Evolutionary conservation across 2,113 vertebrate genomes (phyloP).

Genomic region (Xiphophorus hellerii): DNA sequence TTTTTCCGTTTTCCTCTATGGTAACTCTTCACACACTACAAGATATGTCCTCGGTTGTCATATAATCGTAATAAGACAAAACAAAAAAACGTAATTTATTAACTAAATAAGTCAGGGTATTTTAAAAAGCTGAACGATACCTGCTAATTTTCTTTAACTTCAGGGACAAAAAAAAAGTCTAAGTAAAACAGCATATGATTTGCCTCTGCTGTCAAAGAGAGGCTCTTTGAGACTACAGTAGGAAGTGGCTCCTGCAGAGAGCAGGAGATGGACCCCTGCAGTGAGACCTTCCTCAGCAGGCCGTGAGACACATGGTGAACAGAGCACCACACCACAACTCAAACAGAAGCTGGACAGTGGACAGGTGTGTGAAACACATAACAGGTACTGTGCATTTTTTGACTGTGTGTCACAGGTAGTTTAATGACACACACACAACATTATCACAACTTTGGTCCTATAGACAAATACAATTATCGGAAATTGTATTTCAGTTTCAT

Average conservation of each 20-base stretch:
- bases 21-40: no score
- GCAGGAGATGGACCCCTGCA: constrained; percentile 58
- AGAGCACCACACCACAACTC: constrained; percentile 41
- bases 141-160: constrained; percentile 39
- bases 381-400: constrained; percentile 19
- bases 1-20: no score
- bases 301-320: constrained; percentile 43
- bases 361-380: constrained; percentile 43
- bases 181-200: constrained; percentile 52
- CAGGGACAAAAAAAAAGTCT: background rate
- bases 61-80: background rate
- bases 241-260: constrained; percentile 44
- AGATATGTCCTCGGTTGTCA: no score
- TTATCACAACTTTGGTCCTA: background rate
- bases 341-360: constrained; percentile 7
- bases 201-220: constrained; percentile 37
- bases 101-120: background rate
- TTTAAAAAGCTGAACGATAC: constrained; percentile 13
- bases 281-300: constrained; percentile 64
- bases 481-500: constrained; percentile 30
- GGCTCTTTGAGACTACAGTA: constrained; percentile 54
- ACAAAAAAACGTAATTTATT: background rate
- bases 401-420: constrained; percentile 5
- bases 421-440: background rate
- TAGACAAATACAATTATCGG: background rate